Evolutionary conservation across 1,140 invertebrate genomes (phyloP), one percentile per base, ranked within the genome.

Genomic region (Hyles vespertilio): DNA sequence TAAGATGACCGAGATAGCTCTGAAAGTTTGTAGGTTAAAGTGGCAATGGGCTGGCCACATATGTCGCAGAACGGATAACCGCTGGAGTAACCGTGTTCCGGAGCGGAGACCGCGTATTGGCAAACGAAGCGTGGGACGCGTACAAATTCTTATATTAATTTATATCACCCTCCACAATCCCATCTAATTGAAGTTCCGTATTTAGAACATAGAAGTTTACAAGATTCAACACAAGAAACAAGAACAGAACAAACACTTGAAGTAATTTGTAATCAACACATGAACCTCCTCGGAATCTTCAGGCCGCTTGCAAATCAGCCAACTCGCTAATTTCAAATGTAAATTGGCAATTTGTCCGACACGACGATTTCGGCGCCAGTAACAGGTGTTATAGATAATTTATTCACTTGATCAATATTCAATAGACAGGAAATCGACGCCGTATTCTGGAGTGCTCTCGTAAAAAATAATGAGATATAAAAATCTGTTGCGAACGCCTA

Each of bases 321-420:
- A 61, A 58, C 58, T 47, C 63, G 68, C 65, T 79, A 73, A 79
- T 79, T 80, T 70, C 67, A 61, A 77, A 84, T 84, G 79, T 79
- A 81, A 82, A 82, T 82, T 77, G 70, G 46, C 78, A 81, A 81
- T 84, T 79, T 78, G 72, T 66, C 54, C 46, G 59, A 72, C 71
- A 72, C 67, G 69, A 76, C 72, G 69, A 78, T 77, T 84, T 77
- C 69, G 36, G 46, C 7, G 71, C 64, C 69, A 71, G 71, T 75
- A 77, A 79, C 71, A 61, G 74, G 67, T 72, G 70, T 78, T 72
- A 66, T 70, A 57, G 59, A 68, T 76, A 81, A 81, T 81, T 74
- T 81, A 81, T 79, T 72, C 69, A 63, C 34, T 54, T 70, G 72
- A 69, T 72, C 69, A 70, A 72, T 82, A 74, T 77, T 78, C 69